phyloP scores from a whole-genome alignment of 2,888 invertebrate species.

The Lacanobia wlatinum region DNA sequence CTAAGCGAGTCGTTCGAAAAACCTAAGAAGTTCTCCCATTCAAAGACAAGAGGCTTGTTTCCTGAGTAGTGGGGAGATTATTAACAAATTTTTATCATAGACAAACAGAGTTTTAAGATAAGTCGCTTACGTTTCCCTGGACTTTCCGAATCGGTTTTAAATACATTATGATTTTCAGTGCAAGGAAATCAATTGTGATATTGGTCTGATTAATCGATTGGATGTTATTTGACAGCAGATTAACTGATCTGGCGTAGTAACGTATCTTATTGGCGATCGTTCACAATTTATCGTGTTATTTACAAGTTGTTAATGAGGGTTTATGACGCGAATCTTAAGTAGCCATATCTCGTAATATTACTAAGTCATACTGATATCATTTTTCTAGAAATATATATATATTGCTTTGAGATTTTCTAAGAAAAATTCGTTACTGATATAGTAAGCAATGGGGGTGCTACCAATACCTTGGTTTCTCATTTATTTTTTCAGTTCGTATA shows the following conservation, averaged over 20 bases:
- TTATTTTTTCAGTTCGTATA: background rate
- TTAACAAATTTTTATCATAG: background rate
- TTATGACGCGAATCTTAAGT: slow-evolving; percentile 15
- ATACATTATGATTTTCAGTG: background rate
- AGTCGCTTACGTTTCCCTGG: background rate
- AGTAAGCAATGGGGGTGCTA: background rate
- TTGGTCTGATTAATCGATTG: background rate
- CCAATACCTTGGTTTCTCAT: background rate
- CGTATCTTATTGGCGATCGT: background rate
- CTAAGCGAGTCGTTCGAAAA: no score
- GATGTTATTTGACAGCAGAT: background rate
- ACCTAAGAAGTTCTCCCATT: no score
- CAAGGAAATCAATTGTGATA: slow-evolving; percentile 3
- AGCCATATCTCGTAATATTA: background rate
- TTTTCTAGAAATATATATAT: background rate
- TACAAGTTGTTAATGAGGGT: background rate
- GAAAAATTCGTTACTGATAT: background rate
- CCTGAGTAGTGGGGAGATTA: no score
- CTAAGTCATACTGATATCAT: background rate
- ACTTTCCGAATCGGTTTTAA: background rate
- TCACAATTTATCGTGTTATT: slow-evolving; percentile 6
- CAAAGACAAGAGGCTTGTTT: no score
- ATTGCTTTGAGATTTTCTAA: background rate
- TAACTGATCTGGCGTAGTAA: background rate
- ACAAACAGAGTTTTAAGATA: background rate